A percentile compares a stretch with the other conserved stretches of the same genome.
Conservation (phyloP, 2,113 vertebrate species). For the Aythya baeri region DNA sequence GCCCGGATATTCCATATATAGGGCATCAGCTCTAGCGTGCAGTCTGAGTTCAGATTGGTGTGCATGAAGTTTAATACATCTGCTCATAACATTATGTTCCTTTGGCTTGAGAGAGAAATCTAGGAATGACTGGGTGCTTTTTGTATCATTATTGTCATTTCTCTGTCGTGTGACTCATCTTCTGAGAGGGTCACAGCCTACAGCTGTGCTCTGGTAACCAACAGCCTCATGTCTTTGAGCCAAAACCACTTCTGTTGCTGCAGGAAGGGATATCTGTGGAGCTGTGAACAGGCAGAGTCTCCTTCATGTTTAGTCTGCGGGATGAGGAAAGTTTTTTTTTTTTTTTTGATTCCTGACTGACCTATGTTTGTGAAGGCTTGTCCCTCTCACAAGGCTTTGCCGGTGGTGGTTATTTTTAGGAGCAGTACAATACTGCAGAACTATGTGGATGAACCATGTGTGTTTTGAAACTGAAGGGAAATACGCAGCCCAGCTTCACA, state of each 20-base stretch:
- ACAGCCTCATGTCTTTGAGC: neutral
- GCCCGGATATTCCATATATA: fast-evolving
- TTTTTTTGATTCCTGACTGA: neutral
- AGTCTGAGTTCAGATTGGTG: neutral
- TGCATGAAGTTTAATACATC: neutral
- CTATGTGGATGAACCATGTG: neutral
- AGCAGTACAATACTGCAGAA: neutral
- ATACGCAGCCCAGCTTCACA: neutral
- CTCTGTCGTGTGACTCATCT: neutral
- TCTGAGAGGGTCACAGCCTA: neutral
- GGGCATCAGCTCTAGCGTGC: neutral
- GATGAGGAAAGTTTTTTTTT: neutral
- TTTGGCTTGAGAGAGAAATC: neutral
- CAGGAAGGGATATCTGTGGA: neutral
- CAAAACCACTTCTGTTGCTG: neutral
- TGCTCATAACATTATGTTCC: neutral
- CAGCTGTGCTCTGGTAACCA: neutral
- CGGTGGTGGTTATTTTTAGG: slow-evolving; percentile 42
- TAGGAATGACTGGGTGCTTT: neutral
- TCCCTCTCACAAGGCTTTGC: neutral
- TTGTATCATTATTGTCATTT: neutral
- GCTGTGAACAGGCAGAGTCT: neutral
- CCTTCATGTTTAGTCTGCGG: neutral
- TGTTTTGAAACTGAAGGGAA: neutral
- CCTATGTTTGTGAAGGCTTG: neutral